Evolutionary conservation across 2,113 vertebrate species (phyloP).

Genomic region (Melanocharis versteri): DNA sequence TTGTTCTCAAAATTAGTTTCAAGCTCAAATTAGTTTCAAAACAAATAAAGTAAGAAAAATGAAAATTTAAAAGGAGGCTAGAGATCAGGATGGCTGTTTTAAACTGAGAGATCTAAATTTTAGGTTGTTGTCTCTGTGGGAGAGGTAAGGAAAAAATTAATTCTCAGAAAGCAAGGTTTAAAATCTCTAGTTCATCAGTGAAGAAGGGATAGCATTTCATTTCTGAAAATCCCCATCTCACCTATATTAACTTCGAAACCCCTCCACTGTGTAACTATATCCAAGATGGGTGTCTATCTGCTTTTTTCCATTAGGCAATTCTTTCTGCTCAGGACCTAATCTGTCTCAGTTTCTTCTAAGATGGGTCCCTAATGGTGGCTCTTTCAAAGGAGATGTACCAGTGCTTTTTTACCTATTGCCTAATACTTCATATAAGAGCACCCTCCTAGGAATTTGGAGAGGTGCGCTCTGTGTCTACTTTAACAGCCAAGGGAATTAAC

Average conservation of each 20-base stretch:
- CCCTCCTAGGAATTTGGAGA: background rate
- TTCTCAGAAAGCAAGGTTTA: background rate
- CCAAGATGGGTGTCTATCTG: background rate
- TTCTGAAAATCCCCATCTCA: background rate
- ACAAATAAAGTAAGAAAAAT: background rate
- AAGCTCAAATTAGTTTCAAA: background rate
- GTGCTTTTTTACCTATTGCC: background rate
- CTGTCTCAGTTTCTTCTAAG: background rate
- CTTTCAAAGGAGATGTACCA: background rate
- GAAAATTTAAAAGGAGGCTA: background rate
- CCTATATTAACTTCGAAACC: background rate
- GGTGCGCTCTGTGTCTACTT: background rate
- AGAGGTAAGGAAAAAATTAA: background rate
- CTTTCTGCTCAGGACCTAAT: background rate
- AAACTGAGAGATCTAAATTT: background rate
- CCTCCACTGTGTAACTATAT: fast-evolving
- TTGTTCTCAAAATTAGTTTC: background rate
- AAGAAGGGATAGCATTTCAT: background rate
- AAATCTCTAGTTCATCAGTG: background rate
- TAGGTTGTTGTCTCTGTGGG: background rate
- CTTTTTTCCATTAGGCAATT: background rate
- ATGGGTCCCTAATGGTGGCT: background rate
- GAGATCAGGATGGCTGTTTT: background rate
- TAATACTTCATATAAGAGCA: background rate
- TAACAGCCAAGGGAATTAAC: background rate